Evolutionary conservation across 2,113 vertebrate species (phyloP).

Genomic region (Grammomys dolichurus): DNA sequence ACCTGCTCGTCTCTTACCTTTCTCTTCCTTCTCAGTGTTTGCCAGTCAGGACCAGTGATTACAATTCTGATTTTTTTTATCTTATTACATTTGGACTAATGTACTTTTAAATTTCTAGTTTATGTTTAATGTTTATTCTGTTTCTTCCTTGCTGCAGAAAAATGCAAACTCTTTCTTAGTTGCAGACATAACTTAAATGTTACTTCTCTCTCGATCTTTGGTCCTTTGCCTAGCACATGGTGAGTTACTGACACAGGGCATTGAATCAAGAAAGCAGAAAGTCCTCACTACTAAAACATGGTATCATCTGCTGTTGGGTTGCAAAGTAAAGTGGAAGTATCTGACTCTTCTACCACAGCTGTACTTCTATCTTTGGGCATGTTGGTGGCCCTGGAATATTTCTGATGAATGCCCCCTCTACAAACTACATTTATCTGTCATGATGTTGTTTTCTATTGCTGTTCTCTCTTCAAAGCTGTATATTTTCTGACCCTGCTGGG

Average conservation of each 20-base stretch:
- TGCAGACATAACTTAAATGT: neutral
- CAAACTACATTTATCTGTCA: neutral
- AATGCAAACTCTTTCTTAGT: neutral
- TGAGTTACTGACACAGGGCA: neutral
- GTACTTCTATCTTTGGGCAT: neutral
- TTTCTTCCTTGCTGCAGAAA: neutral
- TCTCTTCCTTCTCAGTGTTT: neutral
- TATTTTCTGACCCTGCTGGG: constrained; percentile 34
- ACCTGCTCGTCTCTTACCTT: rapidly evolving
- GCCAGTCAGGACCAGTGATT: neutral
- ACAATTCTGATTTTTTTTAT: neutral
- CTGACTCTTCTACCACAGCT: neutral
- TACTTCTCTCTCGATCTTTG: neutral
- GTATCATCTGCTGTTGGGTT: neutral
- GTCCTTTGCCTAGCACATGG: neutral
- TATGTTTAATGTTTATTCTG: neutral
- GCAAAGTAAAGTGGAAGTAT: neutral
- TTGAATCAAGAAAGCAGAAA: constrained; percentile 7
- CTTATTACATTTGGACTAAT: neutral
- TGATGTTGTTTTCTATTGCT: neutral
- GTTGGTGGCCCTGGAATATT: neutral
- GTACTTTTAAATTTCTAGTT: neutral
- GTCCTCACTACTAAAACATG: neutral
- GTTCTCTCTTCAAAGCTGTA: neutral
- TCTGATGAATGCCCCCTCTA: neutral